Conservation (phyloP, 2,113 vertebrate species). For the Opisthocomus hoazin region DNA sequence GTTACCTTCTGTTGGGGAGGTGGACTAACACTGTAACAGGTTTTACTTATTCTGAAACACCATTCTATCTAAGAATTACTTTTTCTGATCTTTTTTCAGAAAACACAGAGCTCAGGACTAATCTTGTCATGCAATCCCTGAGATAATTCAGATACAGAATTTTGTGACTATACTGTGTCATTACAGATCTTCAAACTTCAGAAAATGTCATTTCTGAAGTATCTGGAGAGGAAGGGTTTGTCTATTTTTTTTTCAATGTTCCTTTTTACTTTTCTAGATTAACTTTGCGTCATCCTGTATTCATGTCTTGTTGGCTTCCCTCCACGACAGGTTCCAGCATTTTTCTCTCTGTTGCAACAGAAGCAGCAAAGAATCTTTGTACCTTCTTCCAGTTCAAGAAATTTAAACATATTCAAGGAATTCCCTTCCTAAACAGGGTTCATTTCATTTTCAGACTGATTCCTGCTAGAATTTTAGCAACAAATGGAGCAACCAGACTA, state of each 20-base stretch:
- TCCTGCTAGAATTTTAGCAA: background rate
- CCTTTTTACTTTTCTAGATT: background rate
- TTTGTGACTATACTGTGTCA: background rate
- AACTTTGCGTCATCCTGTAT: background rate
- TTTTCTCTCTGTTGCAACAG: background rate
- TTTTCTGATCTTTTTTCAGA: background rate
- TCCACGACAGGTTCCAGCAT: background rate
- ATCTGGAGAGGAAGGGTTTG: background rate
- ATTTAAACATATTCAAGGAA: background rate
- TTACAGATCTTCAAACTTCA: background rate
- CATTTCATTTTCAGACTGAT: background rate
- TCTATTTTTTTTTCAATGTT: background rate
- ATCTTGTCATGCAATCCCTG: background rate
- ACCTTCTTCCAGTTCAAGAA: background rate
- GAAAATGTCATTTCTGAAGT: background rate
- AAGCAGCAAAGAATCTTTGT: background rate
- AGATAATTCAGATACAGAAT: background rate
- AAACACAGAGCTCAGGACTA: background rate
- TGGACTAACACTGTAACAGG: background rate
- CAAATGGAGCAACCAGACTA: background rate
- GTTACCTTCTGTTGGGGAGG: background rate
- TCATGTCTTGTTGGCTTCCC: background rate
- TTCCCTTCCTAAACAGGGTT: background rate
- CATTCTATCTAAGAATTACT: background rate
- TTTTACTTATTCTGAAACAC: background rate